Evolutionary conservation across 1,140 invertebrate species (phyloP), one percentile per base, ranked within the genome.

Genomic region (Dermatophagoides farinae): DNA sequence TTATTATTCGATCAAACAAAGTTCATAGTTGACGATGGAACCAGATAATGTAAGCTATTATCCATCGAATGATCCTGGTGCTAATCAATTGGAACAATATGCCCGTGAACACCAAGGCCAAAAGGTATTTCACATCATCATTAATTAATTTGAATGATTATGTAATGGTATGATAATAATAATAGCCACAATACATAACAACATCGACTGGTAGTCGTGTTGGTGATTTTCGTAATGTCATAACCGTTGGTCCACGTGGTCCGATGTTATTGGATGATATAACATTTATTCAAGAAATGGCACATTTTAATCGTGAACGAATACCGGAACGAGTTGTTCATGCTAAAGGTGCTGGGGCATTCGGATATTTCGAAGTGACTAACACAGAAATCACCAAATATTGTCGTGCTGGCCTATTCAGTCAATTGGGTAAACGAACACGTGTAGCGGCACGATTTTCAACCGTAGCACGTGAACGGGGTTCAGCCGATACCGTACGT

Each of bases 281-380:
- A 61, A 79, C 80, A 40, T 86, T 83, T 64, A 71, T 91, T 61
- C 90, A 97, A 68, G 86, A 93, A 69, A 77, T 93, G 67, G 81
- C 86, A 0, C 86, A 91, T 70, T 89, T 96, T 65, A 80, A 83
- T 65, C 65, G 87, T 20, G 92, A 98, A 71, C 77, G 95, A 61
- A 96, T 97, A 66, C 92, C 93, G 0, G 93, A 97, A 72, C 78
- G 93, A 68, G 92, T 97, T 0, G 92, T 97, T 0, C 93, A 97
- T 73, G 93, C 92, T 0, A 97, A 97, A 74, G 93, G 92, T 67
- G 88, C 85, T 60, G 83, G 90, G 66, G 93, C 93, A n/a, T 96
- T 95, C 75, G 93, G 93, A 1, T 91, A 92, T 69, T 93, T 97
- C 71, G 89, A 96, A 73, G 83, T 63, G 2, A 64, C 63, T 18